phyloP scores from a whole-genome alignment of 2,113 vertebrate genomes.

The Gymnarchus niloticus region DNA sequence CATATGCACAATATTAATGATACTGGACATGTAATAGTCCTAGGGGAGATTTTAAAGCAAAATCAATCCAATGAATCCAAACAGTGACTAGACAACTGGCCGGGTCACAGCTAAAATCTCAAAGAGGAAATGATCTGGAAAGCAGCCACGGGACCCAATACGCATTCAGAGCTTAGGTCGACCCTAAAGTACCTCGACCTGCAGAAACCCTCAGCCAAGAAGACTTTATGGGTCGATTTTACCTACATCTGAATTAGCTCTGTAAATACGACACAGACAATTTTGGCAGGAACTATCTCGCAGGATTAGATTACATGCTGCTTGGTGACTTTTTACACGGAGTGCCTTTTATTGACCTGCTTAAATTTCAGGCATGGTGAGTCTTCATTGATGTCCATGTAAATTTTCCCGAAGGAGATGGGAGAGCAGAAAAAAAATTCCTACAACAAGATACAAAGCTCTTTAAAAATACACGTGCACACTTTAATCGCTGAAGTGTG shows the following conservation, averaged over 20 bases:
- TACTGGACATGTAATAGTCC: background rate
- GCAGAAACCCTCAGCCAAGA: background rate
- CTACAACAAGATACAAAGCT: background rate
- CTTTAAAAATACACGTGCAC: background rate
- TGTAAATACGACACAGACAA: background rate
- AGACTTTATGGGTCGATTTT: background rate
- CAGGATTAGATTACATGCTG: background rate
- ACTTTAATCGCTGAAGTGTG: background rate
- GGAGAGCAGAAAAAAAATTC: background rate
- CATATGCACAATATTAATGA: constrained; percentile 3
- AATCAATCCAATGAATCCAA: background rate
- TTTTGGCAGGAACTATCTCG: background rate
- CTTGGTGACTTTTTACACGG: background rate
- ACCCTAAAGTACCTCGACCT: background rate
- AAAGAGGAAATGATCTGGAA: background rate
- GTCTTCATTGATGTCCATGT: background rate
- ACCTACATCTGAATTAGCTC: background rate
- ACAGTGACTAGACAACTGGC: background rate
- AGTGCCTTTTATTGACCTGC: background rate
- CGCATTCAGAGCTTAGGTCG: background rate
- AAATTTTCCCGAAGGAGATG: background rate
- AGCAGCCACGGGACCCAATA: background rate
- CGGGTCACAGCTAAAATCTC: background rate
- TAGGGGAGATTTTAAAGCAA: background rate
- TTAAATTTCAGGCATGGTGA: background rate